These are phyloP conservation scores for Lutjanus erythropterus DNA, from an alignment of 2,113 vertebrate species.

Conservation along the genomic window DNA sequence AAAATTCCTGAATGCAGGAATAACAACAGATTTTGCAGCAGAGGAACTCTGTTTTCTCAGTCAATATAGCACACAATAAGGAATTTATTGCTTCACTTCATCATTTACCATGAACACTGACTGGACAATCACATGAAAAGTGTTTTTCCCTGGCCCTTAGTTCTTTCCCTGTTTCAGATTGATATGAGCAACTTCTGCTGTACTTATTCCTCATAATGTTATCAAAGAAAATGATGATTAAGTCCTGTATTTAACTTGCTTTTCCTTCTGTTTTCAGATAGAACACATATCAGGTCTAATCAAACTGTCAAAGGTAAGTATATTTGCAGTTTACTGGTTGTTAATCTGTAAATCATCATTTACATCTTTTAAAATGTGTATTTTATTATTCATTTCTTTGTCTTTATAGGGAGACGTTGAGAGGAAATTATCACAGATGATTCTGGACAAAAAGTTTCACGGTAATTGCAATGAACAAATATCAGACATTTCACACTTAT, in stretches of 20 bases:
- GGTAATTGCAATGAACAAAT: constrained; percentile 81
- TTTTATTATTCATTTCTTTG: background rate
- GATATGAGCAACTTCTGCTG: too few relatives aligned
- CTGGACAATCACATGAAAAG: too few relatives aligned
- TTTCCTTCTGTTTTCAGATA: constrained; percentile 86
- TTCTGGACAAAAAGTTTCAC: constrained; percentile 98
- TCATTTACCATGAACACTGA: too few relatives aligned
- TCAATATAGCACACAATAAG: too few relatives aligned
- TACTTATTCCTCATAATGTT: background rate
- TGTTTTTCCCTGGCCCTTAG: too few relatives aligned
- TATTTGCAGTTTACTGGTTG: background rate
- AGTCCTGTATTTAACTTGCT: background rate
- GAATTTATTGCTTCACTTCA: too few relatives aligned
- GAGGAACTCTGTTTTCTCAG: too few relatives aligned
- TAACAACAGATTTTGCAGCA: too few relatives aligned
- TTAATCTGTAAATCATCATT: background rate
- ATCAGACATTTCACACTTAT: background rate
- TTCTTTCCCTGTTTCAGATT: background rate
- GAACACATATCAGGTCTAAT: constrained; percentile 98
- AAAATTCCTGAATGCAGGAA: too few relatives aligned
- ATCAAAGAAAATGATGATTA: background rate
- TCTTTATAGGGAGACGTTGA: constrained; percentile 92
- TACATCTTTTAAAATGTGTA: background rate
- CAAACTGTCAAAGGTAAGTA: constrained; percentile 96
- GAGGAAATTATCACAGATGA: constrained; percentile 99